Evolutionary conservation across 2,113 vertebrate species (phyloP), one percentile per base, ranked within the genome.

Genomic region (Pontoporia blainvillei): DNA sequence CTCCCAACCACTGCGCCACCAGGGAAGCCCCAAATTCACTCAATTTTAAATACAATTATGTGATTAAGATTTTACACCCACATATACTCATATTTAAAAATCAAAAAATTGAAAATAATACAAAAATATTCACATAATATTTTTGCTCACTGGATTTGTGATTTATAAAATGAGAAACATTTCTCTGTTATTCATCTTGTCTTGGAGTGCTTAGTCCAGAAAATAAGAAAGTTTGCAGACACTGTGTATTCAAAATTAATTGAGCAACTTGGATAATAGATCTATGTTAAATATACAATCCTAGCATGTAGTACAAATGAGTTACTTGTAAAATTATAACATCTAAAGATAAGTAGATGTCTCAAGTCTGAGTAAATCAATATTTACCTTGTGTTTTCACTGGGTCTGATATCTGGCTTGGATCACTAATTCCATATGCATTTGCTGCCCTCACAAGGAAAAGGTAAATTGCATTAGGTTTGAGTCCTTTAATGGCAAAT

Each of bases 381-480:
- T 90, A 69, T 97, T 97, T 98, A 99, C 99, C 99, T 99, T 99
- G 99, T 67, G 99, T 99, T 98, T 99, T 99, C 97, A 99, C 99
- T 66, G 99, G 99, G 85, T 99, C 99, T 61, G 99, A 99, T 98
- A 99, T 99, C 95, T 99, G 99, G 98, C 99, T 99, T 52, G 99
- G 99, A 97, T 99, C 99, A 34, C 99, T 99, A 94, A 99, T 99
- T 94, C 99, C 99, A 52, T 99, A 99, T 0, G 99, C 99, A 97
- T 99, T 99, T 92, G 99, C 99, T 72, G 99, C 99, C 93, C 99
- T 99, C 98, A 99, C 99, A 91, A 99, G 99, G 98, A 99, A 99
- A 82, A 99, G 99, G 98, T 99, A 99, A 98, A 99, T 99, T 54
- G 99, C 99, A 66, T 99, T 99, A 91, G 99, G 99, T 98, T 99